Percentiles rank a stretch among this genome's conserved stretches.
These are phyloP conservation scores for Aphaenogaster ashmeadi DNA, from an alignment of 1,140 invertebrate genomes.

Conservation along the genomic window DNA sequence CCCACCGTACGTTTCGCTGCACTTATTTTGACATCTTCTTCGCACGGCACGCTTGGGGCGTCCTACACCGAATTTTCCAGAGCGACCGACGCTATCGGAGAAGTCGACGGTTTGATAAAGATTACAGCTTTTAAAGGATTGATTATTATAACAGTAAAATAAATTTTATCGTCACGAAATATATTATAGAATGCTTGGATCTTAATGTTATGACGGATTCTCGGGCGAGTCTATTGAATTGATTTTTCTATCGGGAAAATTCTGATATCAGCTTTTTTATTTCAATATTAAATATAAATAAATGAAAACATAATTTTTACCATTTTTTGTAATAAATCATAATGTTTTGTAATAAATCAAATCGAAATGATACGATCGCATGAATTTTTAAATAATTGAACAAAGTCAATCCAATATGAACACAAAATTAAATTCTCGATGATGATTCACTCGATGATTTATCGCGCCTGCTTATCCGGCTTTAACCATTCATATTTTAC, in stretches of 20 bases:
- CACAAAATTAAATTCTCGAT: constrained; percentile 6
- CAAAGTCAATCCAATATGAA: background rate
- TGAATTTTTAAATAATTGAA: constrained; percentile 1
- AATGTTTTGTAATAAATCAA: too few species aligned
- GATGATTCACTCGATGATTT: constrained; percentile 39
- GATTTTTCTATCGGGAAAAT: background rate
- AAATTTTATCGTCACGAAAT: background rate
- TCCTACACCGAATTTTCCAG: background rate
- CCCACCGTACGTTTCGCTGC: constrained; percentile 57
- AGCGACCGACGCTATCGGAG: background rate
- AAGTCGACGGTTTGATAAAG: background rate
- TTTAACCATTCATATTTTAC: constrained; percentile 48
- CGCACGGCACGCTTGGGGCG: background rate
- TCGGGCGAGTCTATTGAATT: background rate
- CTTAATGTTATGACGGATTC: background rate
- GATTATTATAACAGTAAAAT: background rate
- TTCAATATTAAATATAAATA: background rate
- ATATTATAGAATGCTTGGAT: background rate
- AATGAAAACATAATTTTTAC: background rate
- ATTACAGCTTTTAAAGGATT: background rate
- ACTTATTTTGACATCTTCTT: constrained; percentile 76
- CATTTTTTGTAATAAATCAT: background rate
- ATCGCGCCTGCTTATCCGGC: background rate
- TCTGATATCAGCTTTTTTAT: background rate
- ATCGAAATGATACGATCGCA: background rate